Base-by-base conservation (phyloP, 2,797 vertebrate species). In the Arrhamphus sclerolepis region DNA sequence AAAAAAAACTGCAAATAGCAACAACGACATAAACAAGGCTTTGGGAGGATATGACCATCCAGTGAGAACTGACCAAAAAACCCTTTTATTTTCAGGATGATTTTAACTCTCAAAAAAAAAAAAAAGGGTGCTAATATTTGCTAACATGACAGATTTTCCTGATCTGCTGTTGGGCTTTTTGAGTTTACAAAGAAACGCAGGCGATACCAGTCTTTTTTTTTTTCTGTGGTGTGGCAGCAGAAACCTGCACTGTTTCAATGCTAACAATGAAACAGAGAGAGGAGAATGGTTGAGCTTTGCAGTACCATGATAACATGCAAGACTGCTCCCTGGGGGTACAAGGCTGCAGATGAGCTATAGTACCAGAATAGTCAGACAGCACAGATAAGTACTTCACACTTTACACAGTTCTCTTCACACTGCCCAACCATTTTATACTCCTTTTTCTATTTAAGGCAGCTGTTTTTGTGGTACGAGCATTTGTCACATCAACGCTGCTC, bases 261-360 rank as follows among this genome's bases (percentile, higher is more conserved):
- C 62, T 80, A 62, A 79, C 77, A 74, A 85, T 63, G 58, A 70
- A 55, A 46, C 61, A 72, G 78, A 78, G 78, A 75, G 13, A 47
- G 58, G 46, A 66, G 70, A 74, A 69, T 63, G 46, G 68, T 75
- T 59, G 53, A 43, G 40, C 43, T 70, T 28, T 55, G 50, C 69
- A 57, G 31, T 16, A 28, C 52, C 58, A 66, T 4, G 29, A 67
- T 49, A 70, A 62, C 66, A n/a, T 38, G 42, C 46, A 39, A 69
- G 31, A 46, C 62, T 62, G 11, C 49, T 70, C 68, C 83, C 74
- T 14, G 14, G 77, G 75, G 77, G 75, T 40, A 34, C 7, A 52
- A 47, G 53, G 74, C 68, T 64, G 71, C 67, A 60, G 44, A 80
- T 56, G 57, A 77, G 70, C 65, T 52, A 7, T 4, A 54, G 22